phyloP scores from a whole-genome alignment of 2,113 vertebrate species.

The Bubo bubo region DNA sequence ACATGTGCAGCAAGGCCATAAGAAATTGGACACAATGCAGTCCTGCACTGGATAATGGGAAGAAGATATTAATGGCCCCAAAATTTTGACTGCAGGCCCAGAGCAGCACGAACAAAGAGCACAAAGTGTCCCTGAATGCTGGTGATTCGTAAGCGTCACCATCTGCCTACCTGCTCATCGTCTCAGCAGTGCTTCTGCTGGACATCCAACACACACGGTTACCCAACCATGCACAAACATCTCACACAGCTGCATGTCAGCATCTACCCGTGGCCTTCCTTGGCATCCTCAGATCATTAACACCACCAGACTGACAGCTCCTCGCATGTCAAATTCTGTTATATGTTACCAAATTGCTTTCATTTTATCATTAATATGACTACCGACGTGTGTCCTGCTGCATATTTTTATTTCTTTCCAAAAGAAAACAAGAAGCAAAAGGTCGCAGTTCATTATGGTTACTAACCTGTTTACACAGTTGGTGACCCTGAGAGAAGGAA shows the following conservation, averaged over 20 bases:
- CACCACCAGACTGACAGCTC: background rate
- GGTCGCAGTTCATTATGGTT: background rate
- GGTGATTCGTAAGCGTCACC: background rate
- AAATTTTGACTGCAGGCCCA: background rate
- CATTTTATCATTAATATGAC: accelerated
- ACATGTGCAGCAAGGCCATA: background rate
- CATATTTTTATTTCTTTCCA: background rate
- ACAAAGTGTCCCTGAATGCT: background rate
- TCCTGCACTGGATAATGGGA: background rate
- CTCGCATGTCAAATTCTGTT: background rate
- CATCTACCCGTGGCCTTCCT: background rate
- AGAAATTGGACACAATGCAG: background rate
- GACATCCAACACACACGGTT: background rate
- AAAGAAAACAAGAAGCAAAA: background rate
- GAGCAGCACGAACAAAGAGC: background rate
- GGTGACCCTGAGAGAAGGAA: background rate
- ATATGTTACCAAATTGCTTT: background rate
- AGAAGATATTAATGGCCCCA: background rate
- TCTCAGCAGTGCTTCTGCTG: background rate
- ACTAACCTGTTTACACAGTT: background rate
- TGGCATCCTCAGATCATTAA: background rate
- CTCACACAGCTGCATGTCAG: background rate
- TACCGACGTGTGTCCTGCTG: background rate
- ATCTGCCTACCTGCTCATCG: background rate
- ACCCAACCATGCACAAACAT: background rate